These are phyloP conservation scores for Pseudomyrmex sp. DNA, from an alignment of 1,140 invertebrate genomes.

Conservation along the genomic window DNA sequence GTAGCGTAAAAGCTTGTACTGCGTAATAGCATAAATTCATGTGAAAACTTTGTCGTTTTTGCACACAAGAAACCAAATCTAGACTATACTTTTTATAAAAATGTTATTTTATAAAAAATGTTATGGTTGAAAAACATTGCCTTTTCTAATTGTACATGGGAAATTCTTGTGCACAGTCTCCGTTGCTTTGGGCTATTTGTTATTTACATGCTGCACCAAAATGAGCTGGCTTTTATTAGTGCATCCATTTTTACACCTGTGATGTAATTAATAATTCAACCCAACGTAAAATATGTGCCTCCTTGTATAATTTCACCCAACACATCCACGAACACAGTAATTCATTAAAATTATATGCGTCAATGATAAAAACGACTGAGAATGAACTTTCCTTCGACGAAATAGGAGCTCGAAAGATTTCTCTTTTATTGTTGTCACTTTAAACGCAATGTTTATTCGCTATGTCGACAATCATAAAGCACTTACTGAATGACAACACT, in stretches of 20 bases:
- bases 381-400: constrained; percentile 28
- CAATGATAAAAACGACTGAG: neutral
- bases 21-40: too few relatives aligned
- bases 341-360: constrained; percentile 12
- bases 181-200: constrained; percentile 76
- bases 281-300: constrained; percentile 79
- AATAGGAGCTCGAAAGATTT: neutral
- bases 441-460: constrained; percentile 19
- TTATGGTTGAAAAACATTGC: too few relatives aligned
- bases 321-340: constrained; percentile 48
- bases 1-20: too few relatives aligned
- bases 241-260: constrained; percentile 74
- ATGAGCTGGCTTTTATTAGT: constrained; percentile 76
- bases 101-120: too few relatives aligned
- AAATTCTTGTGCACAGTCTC: constrained; percentile 72
- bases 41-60: too few relatives aligned
- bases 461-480: constrained; percentile 62
- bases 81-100: too few relatives aligned
- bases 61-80: too few relatives aligned
- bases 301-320: constrained; percentile 70
- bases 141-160: neutral
- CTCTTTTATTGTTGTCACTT: neutral
- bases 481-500: constrained; percentile 31
- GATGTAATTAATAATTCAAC: constrained; percentile 71
- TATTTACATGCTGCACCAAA: constrained; percentile 84